phyloP scores from a whole-genome alignment of 1,140 invertebrate species.

The Laupala kohalensis region DNA sequence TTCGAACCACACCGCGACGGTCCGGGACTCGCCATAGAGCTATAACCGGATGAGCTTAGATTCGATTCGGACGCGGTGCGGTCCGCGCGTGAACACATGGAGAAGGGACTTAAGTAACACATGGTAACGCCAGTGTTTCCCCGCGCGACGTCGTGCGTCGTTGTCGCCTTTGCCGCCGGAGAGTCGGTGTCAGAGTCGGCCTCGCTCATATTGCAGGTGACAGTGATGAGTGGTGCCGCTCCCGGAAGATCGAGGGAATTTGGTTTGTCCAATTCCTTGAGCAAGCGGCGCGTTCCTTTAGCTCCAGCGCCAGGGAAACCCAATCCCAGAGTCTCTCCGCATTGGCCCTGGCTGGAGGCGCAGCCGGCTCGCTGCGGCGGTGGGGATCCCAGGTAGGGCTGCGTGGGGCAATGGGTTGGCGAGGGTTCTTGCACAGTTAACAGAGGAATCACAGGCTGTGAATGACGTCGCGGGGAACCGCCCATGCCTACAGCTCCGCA shows the following conservation, averaged over 20 bases:
- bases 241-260: constrained; percentile 47
- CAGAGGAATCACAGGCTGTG: constrained; percentile 39
- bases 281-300: constrained; percentile 23
- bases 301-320: constrained; percentile 22
- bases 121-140: constrained; percentile 34
- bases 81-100: constrained; percentile 49
- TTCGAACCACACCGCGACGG: constrained; percentile 61
- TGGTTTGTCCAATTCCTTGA: constrained; percentile 41
- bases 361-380: constrained; percentile 33
- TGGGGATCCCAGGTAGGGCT: constrained; percentile 39
- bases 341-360: constrained; percentile 20
- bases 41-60: constrained; percentile 67
- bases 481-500: neutral
- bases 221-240: constrained; percentile 55
- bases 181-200: constrained; percentile 46
- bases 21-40: constrained; percentile 64
- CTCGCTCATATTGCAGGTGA: constrained; percentile 58
- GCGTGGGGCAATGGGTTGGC: constrained; percentile 31
- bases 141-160: neutral
- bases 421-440: constrained; percentile 46
- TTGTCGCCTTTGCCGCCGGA: constrained; percentile 14
- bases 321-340: too few species aligned
- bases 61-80: constrained; percentile 65
- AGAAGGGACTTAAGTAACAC: constrained; percentile 62
- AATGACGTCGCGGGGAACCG: neutral